Base-by-base conservation (phyloP, 2,888 invertebrate species). In the Amphiduros pacificus region DNA sequence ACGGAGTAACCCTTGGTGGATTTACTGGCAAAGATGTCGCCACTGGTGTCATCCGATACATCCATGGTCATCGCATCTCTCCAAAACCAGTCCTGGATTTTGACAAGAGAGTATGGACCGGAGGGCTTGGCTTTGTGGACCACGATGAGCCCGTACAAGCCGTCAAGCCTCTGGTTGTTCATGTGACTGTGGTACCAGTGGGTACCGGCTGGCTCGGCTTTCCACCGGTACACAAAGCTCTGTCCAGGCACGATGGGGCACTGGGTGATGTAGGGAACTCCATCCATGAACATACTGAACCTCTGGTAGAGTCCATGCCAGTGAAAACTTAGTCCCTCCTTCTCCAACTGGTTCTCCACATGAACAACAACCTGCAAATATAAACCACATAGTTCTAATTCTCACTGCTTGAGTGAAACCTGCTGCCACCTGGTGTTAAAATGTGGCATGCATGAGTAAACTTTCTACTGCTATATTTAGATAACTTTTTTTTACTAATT, bases 281-380 rank as follows among this genome's bases (percentile, higher is more conserved):
- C 74, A 58, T 74, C 74, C 70, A 71, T 72, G 63, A 65, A 73
- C 1, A 74, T 74, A 4, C 73, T 74, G 0, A 61, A 69, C 5
- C n/a, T 28, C 63, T 75, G 74, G 41, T 69, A 73, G 6, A 77
- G 61, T 0, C 77, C 77, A 58, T 77, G 76, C 77, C 76, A 76
- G 63, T 77, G 77, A 22, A 44, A 9, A 4, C 20, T 20, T 6
- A 44, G 6, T 20, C 44, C 44, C n/a, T 44, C 4, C 20, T n/a
- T 44, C 20, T 20, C 20, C 6, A 44, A 17, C 6, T 44, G 22
- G 44, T 44, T 44, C n/a, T n/a, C 22, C n/a, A 44, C 44, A 44
- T n/a, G 44, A 4, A 44, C 44, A 5, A 44, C 44, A 4, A 44
- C 44, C 44, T 44, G n/a, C n/a, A 44, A 44, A 44, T 4, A 5